Evolutionary conservation across 2,888 invertebrate genomes (phyloP).

Genomic region (Stenotaenia linearis): DNA sequence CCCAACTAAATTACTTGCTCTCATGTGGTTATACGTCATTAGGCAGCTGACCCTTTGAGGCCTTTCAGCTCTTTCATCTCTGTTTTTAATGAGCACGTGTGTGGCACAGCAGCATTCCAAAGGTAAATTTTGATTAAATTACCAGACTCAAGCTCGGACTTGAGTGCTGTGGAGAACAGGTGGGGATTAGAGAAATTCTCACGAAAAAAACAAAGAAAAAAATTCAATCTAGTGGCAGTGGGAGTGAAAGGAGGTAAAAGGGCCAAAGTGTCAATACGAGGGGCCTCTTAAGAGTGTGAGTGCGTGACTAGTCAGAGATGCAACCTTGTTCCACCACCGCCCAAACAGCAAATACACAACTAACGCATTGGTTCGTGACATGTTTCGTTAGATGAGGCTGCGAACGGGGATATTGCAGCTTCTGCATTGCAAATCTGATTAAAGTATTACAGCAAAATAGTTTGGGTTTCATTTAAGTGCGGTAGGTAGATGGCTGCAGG

Average conservation of each 20-base stretch:
- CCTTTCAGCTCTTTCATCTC: not conserved
- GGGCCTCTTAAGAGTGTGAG: not conserved
- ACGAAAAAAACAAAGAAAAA: not conserved
- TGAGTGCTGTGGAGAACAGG: not conserved
- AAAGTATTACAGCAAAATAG: not conserved
- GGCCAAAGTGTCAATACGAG: constrained; percentile 14
- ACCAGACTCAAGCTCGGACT: not conserved
- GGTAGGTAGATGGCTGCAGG: no score
- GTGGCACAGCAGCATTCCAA: constrained; percentile 15
- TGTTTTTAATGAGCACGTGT: constrained; percentile 11
- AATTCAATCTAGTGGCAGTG: not conserved
- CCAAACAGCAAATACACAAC: not conserved
- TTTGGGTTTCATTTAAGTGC: no score
- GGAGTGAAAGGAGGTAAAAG: constrained; percentile 12
- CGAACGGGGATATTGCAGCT: not conserved
- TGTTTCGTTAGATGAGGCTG: not conserved
- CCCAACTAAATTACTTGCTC: not conserved
- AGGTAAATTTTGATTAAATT: constrained; percentile 19
- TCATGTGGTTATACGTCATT: not conserved
- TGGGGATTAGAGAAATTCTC: constrained; percentile 3
- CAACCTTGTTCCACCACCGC: constrained; percentile 3
- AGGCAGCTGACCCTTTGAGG: constrained; percentile 12
- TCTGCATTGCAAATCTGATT: not conserved
- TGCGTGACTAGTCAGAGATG: constrained; percentile 1
- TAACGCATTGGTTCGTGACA: not conserved